Conservation (phyloP, 2,113 vertebrate genomes). For the Mustelus asterias region DNA sequence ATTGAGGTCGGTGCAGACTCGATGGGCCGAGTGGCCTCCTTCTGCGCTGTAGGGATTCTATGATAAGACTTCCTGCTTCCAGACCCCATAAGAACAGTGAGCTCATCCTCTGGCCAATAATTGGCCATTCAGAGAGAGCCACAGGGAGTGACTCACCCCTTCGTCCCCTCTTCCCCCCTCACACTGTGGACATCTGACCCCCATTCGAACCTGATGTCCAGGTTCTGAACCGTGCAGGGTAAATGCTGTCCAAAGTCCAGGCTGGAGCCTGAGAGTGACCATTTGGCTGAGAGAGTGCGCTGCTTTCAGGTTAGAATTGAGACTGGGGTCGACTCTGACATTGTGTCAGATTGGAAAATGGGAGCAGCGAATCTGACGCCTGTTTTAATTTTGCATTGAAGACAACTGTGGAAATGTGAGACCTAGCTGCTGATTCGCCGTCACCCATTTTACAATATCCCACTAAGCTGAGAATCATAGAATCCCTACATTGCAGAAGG, state of each 20-base stretch:
- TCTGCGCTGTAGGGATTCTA: too few relatives aligned
- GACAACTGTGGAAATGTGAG: neutral
- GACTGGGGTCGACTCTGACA: neutral
- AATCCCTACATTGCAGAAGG: too few relatives aligned
- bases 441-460: neutral
- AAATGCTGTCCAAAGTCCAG: neutral
- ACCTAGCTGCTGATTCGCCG: neutral
- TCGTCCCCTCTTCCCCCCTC: too few relatives aligned
- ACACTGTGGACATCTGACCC: neutral
- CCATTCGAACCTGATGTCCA: too few relatives aligned
- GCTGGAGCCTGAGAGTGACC: neutral
- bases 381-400: neutral
- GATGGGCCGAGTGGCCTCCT: too few relatives aligned
- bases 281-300: neutral
- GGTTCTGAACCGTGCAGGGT: too few relatives aligned
- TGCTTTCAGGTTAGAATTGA: neutral
- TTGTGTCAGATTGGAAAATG: neutral
- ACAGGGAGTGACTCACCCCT: neutral
- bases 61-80: neutral
- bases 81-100: neutral
- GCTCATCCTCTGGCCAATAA: neutral
- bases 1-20: too few relatives aligned
- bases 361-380: neutral
- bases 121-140: neutral
- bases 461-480: neutral